Conservation (phyloP, 2,888 invertebrate genomes). For the Trissoscelio sp. region DNA sequence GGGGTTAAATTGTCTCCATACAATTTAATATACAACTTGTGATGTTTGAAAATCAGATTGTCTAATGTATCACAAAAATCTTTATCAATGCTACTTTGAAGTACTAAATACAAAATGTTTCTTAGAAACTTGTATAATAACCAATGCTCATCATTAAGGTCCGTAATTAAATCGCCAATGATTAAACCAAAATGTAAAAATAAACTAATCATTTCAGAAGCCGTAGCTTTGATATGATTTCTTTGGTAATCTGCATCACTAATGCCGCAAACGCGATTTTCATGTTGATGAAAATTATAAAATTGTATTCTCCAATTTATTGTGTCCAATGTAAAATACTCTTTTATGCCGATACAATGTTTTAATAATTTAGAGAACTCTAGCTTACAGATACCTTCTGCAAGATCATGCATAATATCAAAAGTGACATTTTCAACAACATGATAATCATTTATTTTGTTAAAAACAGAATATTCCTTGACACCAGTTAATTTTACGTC, state of each 20-base stretch:
- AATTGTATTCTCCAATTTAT: conserved; percentile 24
- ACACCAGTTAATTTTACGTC: conserved; percentile 25
- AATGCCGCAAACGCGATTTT: conserved; percentile 15
- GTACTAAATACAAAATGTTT: conserved; percentile 17
- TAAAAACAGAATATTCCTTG: conserved; percentile 24
- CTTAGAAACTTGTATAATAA: conserved; percentile 25
- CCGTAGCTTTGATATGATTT: conserved; percentile 15
- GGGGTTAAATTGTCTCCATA: conserved; percentile 19
- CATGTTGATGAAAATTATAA: conserved; percentile 31
- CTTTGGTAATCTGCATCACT: conserved; percentile 12
- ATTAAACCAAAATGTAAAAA: conserved; percentile 17
- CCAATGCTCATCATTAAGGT: conserved; percentile 24
- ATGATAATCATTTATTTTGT: conserved; percentile 33
- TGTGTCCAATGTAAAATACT: conserved; percentile 21
- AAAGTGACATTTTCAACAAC: conserved; percentile 21
- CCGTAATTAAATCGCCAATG: neutral
- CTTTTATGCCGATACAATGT: conserved; percentile 16
- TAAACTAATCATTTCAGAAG: conserved; percentile 26
- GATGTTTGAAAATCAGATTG: conserved; percentile 2
- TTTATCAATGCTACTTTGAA: conserved; percentile 14
- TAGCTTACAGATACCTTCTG: conserved; percentile 35
- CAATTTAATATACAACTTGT: conserved; percentile 24
- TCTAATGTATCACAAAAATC: conserved; percentile 10
- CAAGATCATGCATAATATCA: conserved; percentile 45
- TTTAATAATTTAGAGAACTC: conserved; percentile 29